Conservation (phyloP, 2,113 vertebrate genomes). For the Nerophis ophidion region DNA sequence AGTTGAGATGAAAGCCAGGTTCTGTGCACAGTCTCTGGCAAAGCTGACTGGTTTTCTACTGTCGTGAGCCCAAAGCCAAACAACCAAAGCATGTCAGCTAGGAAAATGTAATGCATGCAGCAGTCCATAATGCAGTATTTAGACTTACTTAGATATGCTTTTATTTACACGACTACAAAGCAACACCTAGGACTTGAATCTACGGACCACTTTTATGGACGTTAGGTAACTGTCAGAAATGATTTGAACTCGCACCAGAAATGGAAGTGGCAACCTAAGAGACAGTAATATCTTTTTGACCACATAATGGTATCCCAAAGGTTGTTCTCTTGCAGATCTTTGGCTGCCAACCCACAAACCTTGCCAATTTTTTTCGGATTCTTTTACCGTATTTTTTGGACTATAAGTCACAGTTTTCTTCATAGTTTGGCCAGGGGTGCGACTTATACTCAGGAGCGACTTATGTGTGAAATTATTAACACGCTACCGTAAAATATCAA, state of each 20-base stretch:
- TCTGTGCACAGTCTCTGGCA: slow-evolving; percentile 48
- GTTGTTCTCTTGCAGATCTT: slow-evolving; percentile 44
- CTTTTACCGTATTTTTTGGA: slow-evolving; percentile 31
- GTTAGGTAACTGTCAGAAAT: neutral
- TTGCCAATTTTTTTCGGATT: slow-evolving; percentile 62
- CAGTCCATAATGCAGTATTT: neutral
- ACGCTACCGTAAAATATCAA: too few relatives aligned
- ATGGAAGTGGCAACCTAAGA: slow-evolving; percentile 39
- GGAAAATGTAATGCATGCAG: slow-evolving; percentile 10
- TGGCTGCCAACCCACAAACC: slow-evolving; percentile 58
- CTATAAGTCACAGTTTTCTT: too few relatives aligned
- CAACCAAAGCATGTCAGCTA: slow-evolving; percentile 38
- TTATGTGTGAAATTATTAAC: too few relatives aligned
- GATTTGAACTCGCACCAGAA: neutral
- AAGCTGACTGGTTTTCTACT: slow-evolving; percentile 42
- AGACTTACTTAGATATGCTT: neutral
- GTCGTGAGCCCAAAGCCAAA: slow-evolving; percentile 46
- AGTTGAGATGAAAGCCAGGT: slow-evolving; percentile 64
- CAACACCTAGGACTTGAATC: neutral
- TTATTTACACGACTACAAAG: neutral
- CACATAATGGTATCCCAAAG: slow-evolving; percentile 58
- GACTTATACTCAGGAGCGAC: too few relatives aligned
- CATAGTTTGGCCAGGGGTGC: too few relatives aligned
- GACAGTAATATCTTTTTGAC: slow-evolving; percentile 42
- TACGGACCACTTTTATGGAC: neutral